phyloP scores from a whole-genome alignment of 1,140 invertebrate species.

The Leptinotarsa lineolata region DNA sequence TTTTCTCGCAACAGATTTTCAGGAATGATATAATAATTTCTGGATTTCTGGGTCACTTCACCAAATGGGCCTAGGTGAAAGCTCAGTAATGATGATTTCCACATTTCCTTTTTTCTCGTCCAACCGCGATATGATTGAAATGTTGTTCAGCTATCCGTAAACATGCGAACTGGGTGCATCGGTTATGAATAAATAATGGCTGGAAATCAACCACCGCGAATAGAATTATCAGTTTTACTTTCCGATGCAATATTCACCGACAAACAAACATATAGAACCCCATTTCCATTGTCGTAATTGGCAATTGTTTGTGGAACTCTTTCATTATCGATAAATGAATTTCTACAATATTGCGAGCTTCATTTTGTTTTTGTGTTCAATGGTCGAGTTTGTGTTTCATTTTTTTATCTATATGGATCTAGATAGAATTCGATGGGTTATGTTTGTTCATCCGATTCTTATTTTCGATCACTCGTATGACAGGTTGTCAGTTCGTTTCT shows the following conservation, averaged over 20 bases:
- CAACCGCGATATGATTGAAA: background rate
- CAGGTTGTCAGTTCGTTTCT: too few species aligned
- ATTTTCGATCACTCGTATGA: too few species aligned
- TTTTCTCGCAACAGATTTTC: too few species aligned
- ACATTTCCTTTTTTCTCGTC: background rate
- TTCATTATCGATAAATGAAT: background rate
- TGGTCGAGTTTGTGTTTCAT: too few species aligned
- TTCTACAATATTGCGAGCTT: background rate
- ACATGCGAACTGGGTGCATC: background rate
- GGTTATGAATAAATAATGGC: background rate
- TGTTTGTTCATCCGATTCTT: too few species aligned
- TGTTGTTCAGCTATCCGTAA: background rate
- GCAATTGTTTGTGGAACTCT: background rate
- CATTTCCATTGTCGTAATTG: background rate
- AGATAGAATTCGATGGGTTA: too few species aligned
- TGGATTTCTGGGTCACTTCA: too few species aligned
- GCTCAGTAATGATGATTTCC: background rate
- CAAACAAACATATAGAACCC: conserved; percentile 3
- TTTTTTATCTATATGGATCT: too few species aligned
- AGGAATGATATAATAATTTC: too few species aligned
- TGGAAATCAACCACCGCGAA: background rate
- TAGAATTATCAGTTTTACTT: conserved; percentile 4
- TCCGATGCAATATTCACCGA: background rate
- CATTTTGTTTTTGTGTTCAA: too few species aligned
- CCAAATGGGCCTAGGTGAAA: too few species aligned